These are phyloP conservation scores for Trissoscelio sp. DNA, from an alignment of 2,888 invertebrate species.

Conservation along the genomic window DNA sequence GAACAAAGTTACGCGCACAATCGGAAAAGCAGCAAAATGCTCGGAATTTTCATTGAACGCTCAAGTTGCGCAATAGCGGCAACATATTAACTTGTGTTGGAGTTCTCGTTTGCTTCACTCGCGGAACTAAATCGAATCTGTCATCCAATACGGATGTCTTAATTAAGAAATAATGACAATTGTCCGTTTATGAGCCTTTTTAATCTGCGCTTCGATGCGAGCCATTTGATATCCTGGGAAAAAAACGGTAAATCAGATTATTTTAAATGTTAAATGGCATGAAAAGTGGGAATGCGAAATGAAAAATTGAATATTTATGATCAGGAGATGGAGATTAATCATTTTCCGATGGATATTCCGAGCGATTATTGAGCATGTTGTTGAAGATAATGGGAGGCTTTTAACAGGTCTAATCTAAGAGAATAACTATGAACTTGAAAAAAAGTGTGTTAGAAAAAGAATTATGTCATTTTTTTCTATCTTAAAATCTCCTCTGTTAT, in stretches of 20 bases:
- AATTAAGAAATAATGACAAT: constrained; percentile 38
- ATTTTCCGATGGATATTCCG: neutral
- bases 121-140: constrained; percentile 10
- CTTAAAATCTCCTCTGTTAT: too few relatives aligned
- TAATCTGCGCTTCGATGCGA: neutral
- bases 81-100: constrained; percentile 18
- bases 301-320: neutral
- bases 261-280: neutral
- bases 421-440: too few relatives aligned
- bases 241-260: neutral
- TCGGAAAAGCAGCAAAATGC: too few relatives aligned
- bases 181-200: constrained; percentile 2
- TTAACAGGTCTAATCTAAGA: too few relatives aligned
- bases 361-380: too few relatives aligned
- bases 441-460: too few relatives aligned
- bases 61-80: constrained; percentile 28
- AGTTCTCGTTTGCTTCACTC: too few relatives aligned
- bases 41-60: constrained; percentile 24
- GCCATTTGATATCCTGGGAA: constrained; percentile 3
- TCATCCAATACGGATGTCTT: constrained; percentile 25
- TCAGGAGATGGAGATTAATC: neutral
- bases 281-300: neutral
- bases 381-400: too few relatives aligned
- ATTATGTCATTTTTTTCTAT: too few relatives aligned
- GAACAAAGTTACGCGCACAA: too few relatives aligned